phyloP scores from a whole-genome alignment of 1,140 invertebrate genomes.

The Ladona fulva region DNA sequence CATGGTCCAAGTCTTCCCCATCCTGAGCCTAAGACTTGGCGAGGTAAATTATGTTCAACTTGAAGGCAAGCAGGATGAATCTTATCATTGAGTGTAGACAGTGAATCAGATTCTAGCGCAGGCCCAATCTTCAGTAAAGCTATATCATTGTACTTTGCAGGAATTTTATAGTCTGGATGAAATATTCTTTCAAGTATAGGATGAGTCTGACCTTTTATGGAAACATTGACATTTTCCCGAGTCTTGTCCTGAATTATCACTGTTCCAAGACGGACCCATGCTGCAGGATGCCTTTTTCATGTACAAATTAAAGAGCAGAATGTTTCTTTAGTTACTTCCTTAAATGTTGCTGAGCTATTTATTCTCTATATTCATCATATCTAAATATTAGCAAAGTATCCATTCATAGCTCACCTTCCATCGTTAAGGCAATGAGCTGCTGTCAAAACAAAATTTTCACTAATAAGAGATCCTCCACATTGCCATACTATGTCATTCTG shows the following conservation, averaged over 20 bases:
- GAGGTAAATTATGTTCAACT: slow-evolving; percentile 16
- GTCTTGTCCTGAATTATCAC: too few relatives aligned
- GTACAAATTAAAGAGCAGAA: too few relatives aligned
- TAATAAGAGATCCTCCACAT: slow-evolving; percentile 44
- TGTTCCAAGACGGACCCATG: too few relatives aligned
- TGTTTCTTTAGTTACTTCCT: too few relatives aligned
- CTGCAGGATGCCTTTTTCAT: too few relatives aligned
- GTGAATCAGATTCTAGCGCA: slow-evolving; percentile 23
- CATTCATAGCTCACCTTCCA: too few relatives aligned
- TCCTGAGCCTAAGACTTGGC: slow-evolving; percentile 25
- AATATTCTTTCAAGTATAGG: slow-evolving; percentile 26
- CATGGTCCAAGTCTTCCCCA: slow-evolving; percentile 27
- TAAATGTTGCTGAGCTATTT: too few relatives aligned
- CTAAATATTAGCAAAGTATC: too few relatives aligned
- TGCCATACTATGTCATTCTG: slow-evolving; percentile 19
- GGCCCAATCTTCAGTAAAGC: slow-evolving; percentile 33
- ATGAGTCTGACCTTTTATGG: too few relatives aligned
- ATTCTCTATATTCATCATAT: too few relatives aligned
- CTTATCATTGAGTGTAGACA: too few relatives aligned
- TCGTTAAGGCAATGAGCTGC: slow-evolving; percentile 40
- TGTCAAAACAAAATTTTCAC: slow-evolving; percentile 38
- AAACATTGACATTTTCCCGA: too few relatives aligned
- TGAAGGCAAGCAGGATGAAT: slow-evolving; percentile 29
- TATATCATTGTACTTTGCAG: slow-evolving; percentile 39
- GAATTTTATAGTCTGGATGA: slow-evolving; percentile 43